Evolutionary conservation across 1,140 invertebrate species (phyloP).

Genomic region (Sitobion miscanthi): DNA sequence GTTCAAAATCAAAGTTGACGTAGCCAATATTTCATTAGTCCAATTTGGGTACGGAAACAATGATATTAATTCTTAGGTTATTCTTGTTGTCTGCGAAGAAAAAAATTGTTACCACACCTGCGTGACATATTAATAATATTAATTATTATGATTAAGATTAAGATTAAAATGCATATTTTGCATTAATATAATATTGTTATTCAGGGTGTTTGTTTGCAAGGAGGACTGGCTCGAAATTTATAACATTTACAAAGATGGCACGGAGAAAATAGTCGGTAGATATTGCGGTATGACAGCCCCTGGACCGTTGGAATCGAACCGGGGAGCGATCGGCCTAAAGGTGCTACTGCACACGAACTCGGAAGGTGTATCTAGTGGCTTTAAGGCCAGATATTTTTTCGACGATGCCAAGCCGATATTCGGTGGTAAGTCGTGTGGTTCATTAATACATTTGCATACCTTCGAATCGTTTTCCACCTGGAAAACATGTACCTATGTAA

Average conservation of each 20-base stretch:
- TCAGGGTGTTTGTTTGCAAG: constrained; percentile 71
- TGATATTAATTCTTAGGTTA: constrained; percentile 50
- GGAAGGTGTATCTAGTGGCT: constrained; percentile 85
- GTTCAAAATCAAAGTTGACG: constrained; percentile 83
- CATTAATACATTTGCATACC: background rate
- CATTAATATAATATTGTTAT: background rate
- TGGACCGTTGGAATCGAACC: constrained; percentile 87
- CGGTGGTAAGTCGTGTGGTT: constrained; percentile 67
- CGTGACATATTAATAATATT: background rate
- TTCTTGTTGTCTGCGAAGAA: background rate
- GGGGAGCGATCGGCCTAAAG: constrained; percentile 81
- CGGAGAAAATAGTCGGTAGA: constrained; percentile 81
- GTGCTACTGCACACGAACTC: constrained; percentile 84
- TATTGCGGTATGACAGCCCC: constrained; percentile 85
- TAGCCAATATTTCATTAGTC: constrained; percentile 65
- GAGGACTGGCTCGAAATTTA: constrained; percentile 94
- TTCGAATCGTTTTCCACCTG: no score
- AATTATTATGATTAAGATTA: background rate
- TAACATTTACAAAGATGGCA: constrained; percentile 81
- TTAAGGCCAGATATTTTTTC: constrained; percentile 88
- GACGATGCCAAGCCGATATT: constrained; percentile 85
- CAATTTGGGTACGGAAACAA: constrained; percentile 67
- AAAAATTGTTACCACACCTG: background rate
- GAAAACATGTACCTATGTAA: background rate
- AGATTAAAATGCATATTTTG: background rate